Percentiles rank a stretch among this genome's conserved stretches.
Evolutionary conservation across 1,140 invertebrate species (phyloP).

Genomic region (Zaprionus taronus): DNA sequence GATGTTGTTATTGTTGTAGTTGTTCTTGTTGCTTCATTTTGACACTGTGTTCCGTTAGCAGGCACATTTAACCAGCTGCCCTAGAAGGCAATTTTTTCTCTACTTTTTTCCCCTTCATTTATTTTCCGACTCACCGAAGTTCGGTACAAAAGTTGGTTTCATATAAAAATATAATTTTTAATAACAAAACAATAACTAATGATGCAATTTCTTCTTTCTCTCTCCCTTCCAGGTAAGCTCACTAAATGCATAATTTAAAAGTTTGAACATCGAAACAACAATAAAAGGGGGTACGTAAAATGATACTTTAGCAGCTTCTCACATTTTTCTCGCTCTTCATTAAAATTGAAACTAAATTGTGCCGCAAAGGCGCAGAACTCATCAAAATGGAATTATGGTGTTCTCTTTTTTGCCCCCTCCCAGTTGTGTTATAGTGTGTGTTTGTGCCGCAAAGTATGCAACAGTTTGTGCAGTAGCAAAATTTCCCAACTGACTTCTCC

Average conservation of each 20-base stretch:
- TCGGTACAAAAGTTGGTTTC: slow-evolving; percentile 9
- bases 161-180: background rate
- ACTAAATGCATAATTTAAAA: background rate
- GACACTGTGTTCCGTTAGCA: slow-evolving; percentile 8
- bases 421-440: background rate
- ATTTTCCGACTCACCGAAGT: slow-evolving; percentile 61
- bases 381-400: slow-evolving; percentile 32
- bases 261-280: background rate
- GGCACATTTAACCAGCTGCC: background rate
- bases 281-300: slow-evolving; percentile 28
- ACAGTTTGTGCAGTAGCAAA: slow-evolving; percentile 50
- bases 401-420: background rate
- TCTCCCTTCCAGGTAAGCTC: slow-evolving; percentile 61
- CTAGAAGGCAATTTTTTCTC: slow-evolving; percentile 26
- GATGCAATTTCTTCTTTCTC: slow-evolving; percentile 13
- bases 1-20: slow-evolving; percentile 7
- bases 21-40: slow-evolving; percentile 17
- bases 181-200: background rate
- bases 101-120: slow-evolving; percentile 44
- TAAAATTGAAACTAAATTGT: background rate
- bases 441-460: slow-evolving; percentile 58
- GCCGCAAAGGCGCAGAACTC: slow-evolving; percentile 13
- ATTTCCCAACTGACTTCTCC: slow-evolving; percentile 26
- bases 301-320: background rate
- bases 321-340: background rate